phyloP scores from a whole-genome alignment of 53 echinoderm and acorn worm species.

The Mesocentrotus franciscanus region DNA sequence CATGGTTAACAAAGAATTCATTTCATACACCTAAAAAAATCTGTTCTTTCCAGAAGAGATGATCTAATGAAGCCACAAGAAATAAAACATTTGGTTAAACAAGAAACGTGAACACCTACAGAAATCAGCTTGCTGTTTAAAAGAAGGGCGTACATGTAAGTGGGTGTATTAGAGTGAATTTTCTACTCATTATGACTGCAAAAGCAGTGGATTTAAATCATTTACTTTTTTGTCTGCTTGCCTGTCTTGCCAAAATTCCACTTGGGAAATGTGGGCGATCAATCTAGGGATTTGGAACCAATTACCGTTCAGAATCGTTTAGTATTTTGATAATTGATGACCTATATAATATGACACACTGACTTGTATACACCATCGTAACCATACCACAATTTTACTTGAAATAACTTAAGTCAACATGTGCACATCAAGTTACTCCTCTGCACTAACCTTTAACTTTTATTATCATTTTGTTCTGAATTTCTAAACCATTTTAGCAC shows the following conservation, averaged over 20 bases:
- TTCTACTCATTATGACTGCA: neutral
- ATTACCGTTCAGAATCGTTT: neutral
- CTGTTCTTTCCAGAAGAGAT: no score
- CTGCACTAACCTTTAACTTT: no score
- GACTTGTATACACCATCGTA: no score
- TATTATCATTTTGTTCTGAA: no score
- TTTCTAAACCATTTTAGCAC: no score
- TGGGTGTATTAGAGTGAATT: neutral
- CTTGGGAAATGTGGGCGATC: neutral
- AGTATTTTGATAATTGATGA: neutral
- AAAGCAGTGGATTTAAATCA: neutral
- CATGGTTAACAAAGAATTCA: neutral
- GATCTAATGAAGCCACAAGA: no score
- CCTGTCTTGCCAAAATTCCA: neutral
- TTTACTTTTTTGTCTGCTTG: neutral
- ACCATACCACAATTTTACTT: no score
- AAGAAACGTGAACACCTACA: neutral
- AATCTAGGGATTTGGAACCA: neutral
- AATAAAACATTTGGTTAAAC: no score
- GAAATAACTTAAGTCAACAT: no score
- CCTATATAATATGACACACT: neutral
- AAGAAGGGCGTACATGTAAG: neutral
- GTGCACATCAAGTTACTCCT: no score
- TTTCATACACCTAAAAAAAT: no score
- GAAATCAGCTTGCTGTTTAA: neutral